Evolutionary conservation across 2,888 invertebrate species (phyloP).

Genomic region (Heteropelma amictum): DNA sequence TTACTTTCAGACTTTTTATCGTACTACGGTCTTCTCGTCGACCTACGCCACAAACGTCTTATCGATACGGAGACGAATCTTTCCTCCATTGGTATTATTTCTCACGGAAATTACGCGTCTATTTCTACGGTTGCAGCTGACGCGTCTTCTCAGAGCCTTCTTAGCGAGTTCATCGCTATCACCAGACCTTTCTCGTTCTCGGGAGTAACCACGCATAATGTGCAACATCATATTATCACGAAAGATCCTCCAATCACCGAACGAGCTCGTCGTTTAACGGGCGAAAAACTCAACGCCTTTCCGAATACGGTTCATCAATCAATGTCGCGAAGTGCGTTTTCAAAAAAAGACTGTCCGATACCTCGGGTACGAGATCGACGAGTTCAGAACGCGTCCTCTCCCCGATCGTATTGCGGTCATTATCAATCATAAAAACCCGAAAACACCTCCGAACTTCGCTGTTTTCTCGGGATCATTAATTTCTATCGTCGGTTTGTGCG

Average conservation of each 20-base stretch:
- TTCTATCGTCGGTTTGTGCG: slow-evolving; percentile 5
- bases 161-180: slow-evolving; percentile 12
- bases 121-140: background rate
- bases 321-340: slow-evolving; percentile 57
- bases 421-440: background rate
- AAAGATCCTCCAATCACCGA: too few species aligned
- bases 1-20: background rate
- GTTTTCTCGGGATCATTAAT: slow-evolving; percentile 26
- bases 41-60: background rate
- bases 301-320: slow-evolving; percentile 56
- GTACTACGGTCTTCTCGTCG: background rate
- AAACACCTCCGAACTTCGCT: background rate
- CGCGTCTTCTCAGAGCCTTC: background rate
- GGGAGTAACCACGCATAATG: too few species aligned
- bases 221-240: too few species aligned
- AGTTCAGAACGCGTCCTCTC: background rate
- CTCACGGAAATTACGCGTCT: background rate
- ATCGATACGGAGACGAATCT: background rate
- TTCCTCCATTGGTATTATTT: background rate
- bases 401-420: slow-evolving; percentile 41
- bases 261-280: slow-evolving; percentile 40
- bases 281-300: slow-evolving; percentile 36
- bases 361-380: background rate
- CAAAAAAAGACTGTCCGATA: background rate
- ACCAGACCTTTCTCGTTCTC: too few species aligned